Percentiles rank a stretch among this genome's conserved stretches.
These are phyloP conservation scores for Drosophila azteca DNA, from an alignment of 1,140 invertebrate species.

Conservation along the genomic window DNA sequence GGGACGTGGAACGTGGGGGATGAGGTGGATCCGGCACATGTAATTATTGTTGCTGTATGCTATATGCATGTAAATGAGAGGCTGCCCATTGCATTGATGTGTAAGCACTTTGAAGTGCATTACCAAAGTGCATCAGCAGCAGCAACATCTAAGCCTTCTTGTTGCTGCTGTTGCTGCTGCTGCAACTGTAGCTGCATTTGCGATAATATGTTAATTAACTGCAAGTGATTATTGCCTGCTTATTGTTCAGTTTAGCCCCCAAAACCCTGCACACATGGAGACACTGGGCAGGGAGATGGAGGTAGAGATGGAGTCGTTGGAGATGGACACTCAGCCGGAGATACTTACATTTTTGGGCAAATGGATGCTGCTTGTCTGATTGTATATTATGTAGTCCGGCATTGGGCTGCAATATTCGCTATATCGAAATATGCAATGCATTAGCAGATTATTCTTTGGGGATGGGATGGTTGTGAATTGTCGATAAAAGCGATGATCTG, in stretches of 20 bases:
- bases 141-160: slow-evolving; percentile 33
- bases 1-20: not conserved
- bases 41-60: slow-evolving; percentile 66
- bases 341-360: slow-evolving; percentile 6
- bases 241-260: slow-evolving; percentile 40
- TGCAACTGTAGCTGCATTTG: slow-evolving; percentile 50
- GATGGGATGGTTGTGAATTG: too few species aligned
- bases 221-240: slow-evolving; percentile 61
- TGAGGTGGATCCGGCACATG: slow-evolving; percentile 49
- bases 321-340: not conserved
- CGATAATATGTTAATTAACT: slow-evolving; percentile 80
- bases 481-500: too few species aligned
- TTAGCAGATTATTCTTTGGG: too few species aligned
- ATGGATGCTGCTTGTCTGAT: not conserved
- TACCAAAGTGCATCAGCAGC: slow-evolving; percentile 69
- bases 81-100: slow-evolving; percentile 63
- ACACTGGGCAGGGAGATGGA: not conserved
- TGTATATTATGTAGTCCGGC: too few species aligned
- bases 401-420: too few species aligned
- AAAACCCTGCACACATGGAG: not conserved
- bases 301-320: not conserved
- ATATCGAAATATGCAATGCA: too few species aligned
- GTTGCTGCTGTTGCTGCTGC: slow-evolving; percentile 26
- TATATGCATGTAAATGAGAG: slow-evolving; percentile 62
- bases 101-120: slow-evolving; percentile 81